Evolutionary conservation across 2,797 vertebrate genomes (phyloP).

Genomic region (Bradypodion pumilum): DNA sequence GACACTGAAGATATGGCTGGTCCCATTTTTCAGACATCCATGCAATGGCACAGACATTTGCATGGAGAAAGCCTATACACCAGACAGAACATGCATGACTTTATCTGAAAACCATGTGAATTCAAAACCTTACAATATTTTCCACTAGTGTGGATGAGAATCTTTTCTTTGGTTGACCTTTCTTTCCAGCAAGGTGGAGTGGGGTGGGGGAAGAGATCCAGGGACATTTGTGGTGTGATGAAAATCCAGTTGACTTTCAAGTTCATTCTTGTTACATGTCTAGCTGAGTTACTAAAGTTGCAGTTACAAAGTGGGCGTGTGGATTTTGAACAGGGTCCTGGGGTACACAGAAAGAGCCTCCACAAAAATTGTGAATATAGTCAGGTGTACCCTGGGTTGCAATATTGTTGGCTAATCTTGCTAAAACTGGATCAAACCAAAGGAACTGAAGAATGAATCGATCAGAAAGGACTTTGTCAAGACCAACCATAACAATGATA

Average conservation of each 20-base stretch:
- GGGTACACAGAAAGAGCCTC: no score
- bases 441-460: no score
- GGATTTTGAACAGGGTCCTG: no score
- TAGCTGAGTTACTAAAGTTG: not conserved
- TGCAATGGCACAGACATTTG: not conserved
- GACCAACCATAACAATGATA: no score
- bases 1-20: not conserved
- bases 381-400: no score
- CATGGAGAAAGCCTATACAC: not conserved
- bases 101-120: not conserved
- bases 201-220: not conserved
- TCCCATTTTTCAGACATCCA: no score
- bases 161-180: not conserved
- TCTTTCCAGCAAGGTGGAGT: not conserved
- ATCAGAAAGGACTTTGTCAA: no score
- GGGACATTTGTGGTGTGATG: not conserved
- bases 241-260: not conserved
- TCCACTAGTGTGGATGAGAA: not conserved
- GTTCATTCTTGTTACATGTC: not conserved
- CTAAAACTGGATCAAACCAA: no score
- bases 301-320: not conserved
- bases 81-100: not conserved
- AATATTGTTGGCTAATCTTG: no score
- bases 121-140: not conserved
- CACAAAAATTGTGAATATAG: no score